Base-by-base conservation (phyloP, 2,797 vertebrate genomes). In the Brachyrhaphis roseni region DNA sequence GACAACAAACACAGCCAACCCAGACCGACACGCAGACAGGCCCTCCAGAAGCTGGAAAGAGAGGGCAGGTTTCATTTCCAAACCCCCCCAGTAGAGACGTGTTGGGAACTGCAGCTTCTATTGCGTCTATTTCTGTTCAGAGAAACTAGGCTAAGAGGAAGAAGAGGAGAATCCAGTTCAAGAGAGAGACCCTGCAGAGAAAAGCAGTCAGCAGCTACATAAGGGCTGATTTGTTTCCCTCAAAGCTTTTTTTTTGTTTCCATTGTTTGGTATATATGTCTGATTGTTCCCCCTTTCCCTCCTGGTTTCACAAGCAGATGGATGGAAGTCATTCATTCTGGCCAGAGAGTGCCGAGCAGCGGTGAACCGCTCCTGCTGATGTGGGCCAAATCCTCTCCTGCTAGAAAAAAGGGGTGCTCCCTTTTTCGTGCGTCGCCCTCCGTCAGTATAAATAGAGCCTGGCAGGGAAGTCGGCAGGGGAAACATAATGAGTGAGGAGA, bases 61-160 rank as follows among this genome's bases (percentile, higher is more conserved):
- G 82, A 86, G 86, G 91, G 87, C 91, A 90, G 90, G 92, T 93
- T 93, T 95, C 78, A 81, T 92, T 88, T 93, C 86, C 84, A 49
- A 85, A 88, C 87, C 88, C 91, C 92, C 93, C 91, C 92, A 81
- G 73, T 85, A 90, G 94, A 91, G 90, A 89, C 73, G 39, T 20
- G 43, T 53, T 23, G 49, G 81, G 90, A 91, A 92, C 90, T 87
- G 82, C 45, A 66, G 84, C 83, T 85, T 55, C 84, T 88, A 77
- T 64, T 70, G 72, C 43, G 91, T 94, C 95, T 96, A 96, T 96
- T 96, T 96, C 92, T 92, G 93, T 87, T 75, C 82, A 51, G 73
- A 78, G 91, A 95, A 96, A 93, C 91, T 94, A 94, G 95, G 96
- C 92, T 95, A 91, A 85, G 88, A 91, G 90, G 89, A 89, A 87